Evolutionary conservation across 2,113 vertebrate genomes (phyloP).

Genomic region (Cinclus cinclus): DNA sequence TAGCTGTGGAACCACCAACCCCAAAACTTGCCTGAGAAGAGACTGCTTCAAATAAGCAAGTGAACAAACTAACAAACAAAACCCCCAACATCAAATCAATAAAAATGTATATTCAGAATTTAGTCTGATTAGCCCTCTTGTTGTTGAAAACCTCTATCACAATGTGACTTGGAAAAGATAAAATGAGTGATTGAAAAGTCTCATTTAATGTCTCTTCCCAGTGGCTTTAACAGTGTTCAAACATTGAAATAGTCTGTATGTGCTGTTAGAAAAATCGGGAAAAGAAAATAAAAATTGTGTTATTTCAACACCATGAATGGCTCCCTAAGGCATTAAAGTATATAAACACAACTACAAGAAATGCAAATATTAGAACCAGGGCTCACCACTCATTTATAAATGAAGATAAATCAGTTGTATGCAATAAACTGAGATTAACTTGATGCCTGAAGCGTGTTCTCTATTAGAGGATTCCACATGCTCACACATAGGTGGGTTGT

Average conservation of each 20-base stretch:
- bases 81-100: not conserved
- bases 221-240: not conserved
- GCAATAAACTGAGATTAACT: slow-evolving; percentile 4
- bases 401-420: slow-evolving; percentile 73
- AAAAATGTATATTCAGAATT: not conserved
- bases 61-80: not conserved
- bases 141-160: not conserved
- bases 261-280: not conserved
- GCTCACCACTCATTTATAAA: slow-evolving; percentile 66
- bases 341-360: slow-evolving; percentile 49
- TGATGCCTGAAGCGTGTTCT: slow-evolving; percentile 20
- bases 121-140: not conserved
- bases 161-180: not conserved
- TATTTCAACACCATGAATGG: slow-evolving; percentile 11
- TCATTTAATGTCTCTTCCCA: not conserved
- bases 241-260: not conserved
- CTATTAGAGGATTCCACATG: slow-evolving; percentile 25
- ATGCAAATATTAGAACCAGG: slow-evolving; percentile 49
- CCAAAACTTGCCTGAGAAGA: not conserved
- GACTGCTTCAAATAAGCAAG: not conserved
- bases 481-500: not conserved
- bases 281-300: not conserved
- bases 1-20: not conserved
- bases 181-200: not conserved
- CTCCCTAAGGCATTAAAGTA: slow-evolving; percentile 50